These are phyloP conservation scores for Brachionus paranguensis DNA, from an alignment of 1,140 invertebrate genomes.

Conservation along the genomic window DNA sequence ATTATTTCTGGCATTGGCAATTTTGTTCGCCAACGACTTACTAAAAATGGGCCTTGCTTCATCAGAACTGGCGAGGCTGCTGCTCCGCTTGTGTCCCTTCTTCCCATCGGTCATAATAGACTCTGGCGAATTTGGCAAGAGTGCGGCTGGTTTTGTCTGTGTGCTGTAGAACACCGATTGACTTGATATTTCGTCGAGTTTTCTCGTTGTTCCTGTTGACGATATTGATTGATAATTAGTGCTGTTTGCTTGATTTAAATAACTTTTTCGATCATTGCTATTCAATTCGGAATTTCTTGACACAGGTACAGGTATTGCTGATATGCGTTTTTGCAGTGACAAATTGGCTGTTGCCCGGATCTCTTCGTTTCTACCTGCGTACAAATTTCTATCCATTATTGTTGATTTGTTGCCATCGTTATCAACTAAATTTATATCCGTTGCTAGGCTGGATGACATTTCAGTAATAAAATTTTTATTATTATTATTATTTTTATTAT, in stretches of 20 bases:
- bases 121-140: not conserved
- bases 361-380: not conserved
- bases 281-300: not conserved
- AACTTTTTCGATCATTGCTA: not conserved
- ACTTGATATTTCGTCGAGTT: not conserved
- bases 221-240: slow-evolving; percentile 15
- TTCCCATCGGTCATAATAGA: not conserved
- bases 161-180: not conserved
- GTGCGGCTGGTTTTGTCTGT: not conserved
- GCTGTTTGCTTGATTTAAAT: not conserved
- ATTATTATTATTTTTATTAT: not conserved
- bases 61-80: not conserved
- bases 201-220: not conserved
- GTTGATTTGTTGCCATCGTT: slow-evolving; percentile 15
- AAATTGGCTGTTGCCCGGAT: not conserved
- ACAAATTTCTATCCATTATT: not conserved
- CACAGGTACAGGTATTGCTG: slow-evolving; percentile 5
- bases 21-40: slow-evolving; percentile 31
- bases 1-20: slow-evolving; percentile 29
- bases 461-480: not conserved
- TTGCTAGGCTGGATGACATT: slow-evolving; percentile 30
- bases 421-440: not conserved
- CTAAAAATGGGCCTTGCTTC: slow-evolving; percentile 25
- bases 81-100: not conserved
- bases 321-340: not conserved